Evolutionary conservation across 2,888 invertebrate genomes (phyloP).

Genomic region (Hypomecis atomaria): DNA sequence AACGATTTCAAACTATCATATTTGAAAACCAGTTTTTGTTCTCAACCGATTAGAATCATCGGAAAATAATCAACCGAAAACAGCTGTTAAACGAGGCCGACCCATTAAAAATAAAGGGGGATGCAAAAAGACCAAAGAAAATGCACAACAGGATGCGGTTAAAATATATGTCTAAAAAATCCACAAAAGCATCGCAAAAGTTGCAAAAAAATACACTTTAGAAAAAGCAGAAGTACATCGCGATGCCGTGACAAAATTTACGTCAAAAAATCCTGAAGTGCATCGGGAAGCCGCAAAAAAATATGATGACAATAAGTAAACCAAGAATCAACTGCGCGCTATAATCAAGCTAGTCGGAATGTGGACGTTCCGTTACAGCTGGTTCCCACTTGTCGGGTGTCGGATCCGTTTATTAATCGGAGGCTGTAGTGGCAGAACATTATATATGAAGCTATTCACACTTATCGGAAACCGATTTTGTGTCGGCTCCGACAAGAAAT

Average conservation of each 20-base stretch:
- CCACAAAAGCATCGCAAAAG: too few species aligned
- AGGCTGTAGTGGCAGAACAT: constrained; percentile 1
- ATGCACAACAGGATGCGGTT: constrained; percentile 1
- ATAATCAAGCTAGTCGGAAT: too few species aligned
- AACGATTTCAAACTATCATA: neutral
- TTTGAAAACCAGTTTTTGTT: neutral
- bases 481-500: neutral
- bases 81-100: neutral
- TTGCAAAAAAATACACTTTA: too few species aligned
- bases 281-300: too few species aligned
- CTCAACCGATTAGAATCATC: neutral
- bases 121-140: neutral
- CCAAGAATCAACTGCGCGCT: too few species aligned
- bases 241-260: too few species aligned
- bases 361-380: too few species aligned
- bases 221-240: too few species aligned
- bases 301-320: too few species aligned
- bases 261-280: too few species aligned
- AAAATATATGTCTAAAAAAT: too few species aligned
- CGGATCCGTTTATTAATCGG: neutral
- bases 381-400: too few species aligned
- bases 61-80: neutral
- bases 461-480: constrained; percentile 10
- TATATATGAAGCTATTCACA: constrained; percentile 10
- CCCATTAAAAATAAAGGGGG: neutral